Conservation (phyloP, 2,888 invertebrate genomes). For the Drosophila vallismaia region DNA sequence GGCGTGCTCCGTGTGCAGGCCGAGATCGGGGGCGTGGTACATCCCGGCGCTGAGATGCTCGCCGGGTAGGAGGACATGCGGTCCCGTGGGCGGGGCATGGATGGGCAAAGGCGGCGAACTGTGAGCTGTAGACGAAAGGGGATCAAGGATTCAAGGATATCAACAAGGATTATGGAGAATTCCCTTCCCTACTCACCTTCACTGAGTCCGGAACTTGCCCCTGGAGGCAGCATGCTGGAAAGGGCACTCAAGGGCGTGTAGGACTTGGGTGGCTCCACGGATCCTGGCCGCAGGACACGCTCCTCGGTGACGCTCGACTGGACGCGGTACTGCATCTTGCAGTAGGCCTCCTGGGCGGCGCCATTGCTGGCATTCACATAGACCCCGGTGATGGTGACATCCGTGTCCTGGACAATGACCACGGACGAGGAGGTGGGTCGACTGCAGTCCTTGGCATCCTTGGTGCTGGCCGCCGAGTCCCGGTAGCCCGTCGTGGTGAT, state of each 20-base stretch:
- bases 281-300: slow-evolving; percentile 88
- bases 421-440: slow-evolving; percentile 86
- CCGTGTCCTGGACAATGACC: slow-evolving; percentile 93
- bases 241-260: slow-evolving; percentile 93
- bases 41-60: slow-evolving; percentile 78
- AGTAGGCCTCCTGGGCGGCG: slow-evolving; percentile 91
- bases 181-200: slow-evolving; percentile 60
- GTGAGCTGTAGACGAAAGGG: slow-evolving; percentile 50
- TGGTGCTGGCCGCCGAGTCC: slow-evolving; percentile 76
- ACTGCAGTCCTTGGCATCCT: slow-evolving; percentile 81
- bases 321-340: slow-evolving; percentile 95
- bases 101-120: slow-evolving; percentile 74
- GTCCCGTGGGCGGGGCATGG: slow-evolving; percentile 51
- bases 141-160: neutral
- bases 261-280: slow-evolving; percentile 85
- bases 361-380: slow-evolving; percentile 90
- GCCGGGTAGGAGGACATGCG: slow-evolving; percentile 57
- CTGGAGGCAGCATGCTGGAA: slow-evolving; percentile 94
- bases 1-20: slow-evolving; percentile 75
- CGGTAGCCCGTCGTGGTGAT: slow-evolving; percentile 76
- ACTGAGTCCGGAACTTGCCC: slow-evolving; percentile 83
- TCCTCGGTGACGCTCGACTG: slow-evolving; percentile 95
- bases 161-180: neutral
- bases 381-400: slow-evolving; percentile 94
- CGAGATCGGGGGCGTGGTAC: slow-evolving; percentile 80